Conservation (phyloP, 2,113 vertebrate species). For the Pagrus major region DNA sequence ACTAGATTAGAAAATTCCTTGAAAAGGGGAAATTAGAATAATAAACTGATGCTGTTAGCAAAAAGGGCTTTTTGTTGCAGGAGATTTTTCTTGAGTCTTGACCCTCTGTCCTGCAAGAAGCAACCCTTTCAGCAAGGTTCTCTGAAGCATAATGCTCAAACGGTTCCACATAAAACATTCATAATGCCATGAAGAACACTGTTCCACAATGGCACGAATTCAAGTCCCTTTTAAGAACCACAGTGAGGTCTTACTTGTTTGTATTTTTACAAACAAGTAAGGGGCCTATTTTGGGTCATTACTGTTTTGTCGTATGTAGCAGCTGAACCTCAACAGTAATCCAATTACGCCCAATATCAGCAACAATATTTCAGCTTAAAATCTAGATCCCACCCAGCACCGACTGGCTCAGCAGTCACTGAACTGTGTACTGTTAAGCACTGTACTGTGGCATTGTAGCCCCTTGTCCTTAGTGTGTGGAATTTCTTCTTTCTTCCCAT, state of each 20-base stretch:
- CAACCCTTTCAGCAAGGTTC: not conserved
- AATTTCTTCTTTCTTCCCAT: not conserved
- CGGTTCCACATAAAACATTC: slow-evolving; percentile 28
- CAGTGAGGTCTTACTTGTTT: not conserved
- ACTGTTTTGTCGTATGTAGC: not conserved
- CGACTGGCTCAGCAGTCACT: not conserved
- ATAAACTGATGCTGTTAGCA: not conserved
- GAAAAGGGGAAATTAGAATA: not conserved
- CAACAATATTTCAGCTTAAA: not conserved
- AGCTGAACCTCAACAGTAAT: not conserved
- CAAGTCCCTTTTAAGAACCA: not conserved
- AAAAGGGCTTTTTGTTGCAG: not conserved
- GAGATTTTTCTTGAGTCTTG: not conserved
- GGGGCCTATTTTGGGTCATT: not conserved
- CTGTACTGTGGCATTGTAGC: not conserved
- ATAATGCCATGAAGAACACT: not conserved
- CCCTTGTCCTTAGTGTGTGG: not conserved
- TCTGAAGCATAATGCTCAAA: slow-evolving; percentile 12
- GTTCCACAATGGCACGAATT: slow-evolving; percentile 11
- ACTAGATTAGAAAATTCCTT: too few species aligned
- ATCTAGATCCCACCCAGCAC: not conserved
- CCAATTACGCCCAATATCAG: not conserved
- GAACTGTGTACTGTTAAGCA: not conserved
- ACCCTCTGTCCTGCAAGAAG: slow-evolving; percentile 3
- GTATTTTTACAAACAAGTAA: not conserved